Evolutionary conservation across 2,797 vertebrate genomes (phyloP).

Genomic region (Pseudomugil gertrudae): DNA sequence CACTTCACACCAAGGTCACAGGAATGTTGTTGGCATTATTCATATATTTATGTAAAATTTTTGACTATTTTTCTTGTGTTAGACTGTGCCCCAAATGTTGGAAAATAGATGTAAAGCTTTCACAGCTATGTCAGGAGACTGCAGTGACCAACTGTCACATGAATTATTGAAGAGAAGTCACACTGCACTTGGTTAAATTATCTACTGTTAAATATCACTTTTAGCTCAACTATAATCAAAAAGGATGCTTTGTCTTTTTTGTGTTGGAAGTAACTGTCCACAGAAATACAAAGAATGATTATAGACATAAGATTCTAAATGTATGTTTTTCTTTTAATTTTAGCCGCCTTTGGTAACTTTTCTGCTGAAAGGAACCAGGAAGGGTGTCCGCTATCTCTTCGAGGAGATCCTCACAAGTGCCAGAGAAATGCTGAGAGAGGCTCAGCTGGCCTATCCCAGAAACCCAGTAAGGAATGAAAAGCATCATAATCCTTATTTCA

Average conservation of each 20-base stretch:
- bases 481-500: neutral
- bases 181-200: neutral
- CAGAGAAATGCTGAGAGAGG: constrained; percentile 78
- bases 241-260: neutral
- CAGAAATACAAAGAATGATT: neutral
- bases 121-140: neutral
- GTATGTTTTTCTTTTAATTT: constrained; percentile 4
- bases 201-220: neutral
- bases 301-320: constrained; percentile 4
- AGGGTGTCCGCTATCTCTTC: constrained; percentile 83
- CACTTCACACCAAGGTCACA: too few relatives aligned
- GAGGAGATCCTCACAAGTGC: constrained; percentile 77
- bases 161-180: neutral
- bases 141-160: neutral
- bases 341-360: constrained; percentile 57
- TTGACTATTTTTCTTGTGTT: too few relatives aligned
- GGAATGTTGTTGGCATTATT: too few relatives aligned
- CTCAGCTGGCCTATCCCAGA: constrained; percentile 73
- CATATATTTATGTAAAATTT: too few relatives aligned
- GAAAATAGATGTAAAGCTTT: too few relatives aligned
- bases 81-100: too few relatives aligned
- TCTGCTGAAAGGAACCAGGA: constrained; percentile 80
- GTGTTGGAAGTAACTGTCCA: neutral
- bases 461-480: constrained; percentile 68
- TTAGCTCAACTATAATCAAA: neutral